These are phyloP conservation scores for Speoplatyrhinus poulsoni DNA, from an alignment of 2,113 vertebrate genomes.

Conservation along the genomic window DNA sequence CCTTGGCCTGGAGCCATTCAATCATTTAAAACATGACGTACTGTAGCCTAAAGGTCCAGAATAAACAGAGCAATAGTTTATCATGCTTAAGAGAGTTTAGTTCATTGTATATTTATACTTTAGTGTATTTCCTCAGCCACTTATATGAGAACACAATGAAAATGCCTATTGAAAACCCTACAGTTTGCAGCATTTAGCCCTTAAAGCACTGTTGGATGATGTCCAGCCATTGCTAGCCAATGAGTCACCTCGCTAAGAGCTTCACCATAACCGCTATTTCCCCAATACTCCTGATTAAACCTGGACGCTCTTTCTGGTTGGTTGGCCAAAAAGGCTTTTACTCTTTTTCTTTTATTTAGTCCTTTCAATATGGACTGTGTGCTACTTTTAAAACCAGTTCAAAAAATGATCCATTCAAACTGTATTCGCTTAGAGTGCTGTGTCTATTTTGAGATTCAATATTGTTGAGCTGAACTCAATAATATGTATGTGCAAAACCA, in stretches of 20 bases:
- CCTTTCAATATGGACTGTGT: constrained; percentile 50
- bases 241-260: constrained; percentile 74
- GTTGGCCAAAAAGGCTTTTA: constrained; percentile 72
- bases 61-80: too few relatives aligned
- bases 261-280: constrained; percentile 55
- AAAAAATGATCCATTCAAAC: constrained; percentile 36
- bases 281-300: constrained; percentile 77
- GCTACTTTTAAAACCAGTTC: constrained; percentile 39
- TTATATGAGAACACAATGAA: constrained; percentile 26
- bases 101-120: too few relatives aligned
- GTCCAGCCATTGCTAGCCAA: constrained; percentile 50
- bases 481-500: too few relatives aligned
- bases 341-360: constrained; percentile 67
- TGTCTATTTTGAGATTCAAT: not conserved
- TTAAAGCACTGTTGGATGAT: constrained; percentile 51
- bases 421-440: not conserved
- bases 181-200: constrained; percentile 39
- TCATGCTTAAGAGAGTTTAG: too few relatives aligned
- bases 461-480: not conserved
- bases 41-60: too few relatives aligned
- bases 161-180: constrained; percentile 37
- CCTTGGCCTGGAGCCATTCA: too few relatives aligned
- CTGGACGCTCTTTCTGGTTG: constrained; percentile 50
- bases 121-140: too few relatives aligned
- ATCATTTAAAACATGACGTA: too few relatives aligned